A percentile compares a stretch with the other conserved stretches of the same genome.
Conservation (phyloP, 2,797 vertebrate species). For the Sebastes reedi region DNA sequence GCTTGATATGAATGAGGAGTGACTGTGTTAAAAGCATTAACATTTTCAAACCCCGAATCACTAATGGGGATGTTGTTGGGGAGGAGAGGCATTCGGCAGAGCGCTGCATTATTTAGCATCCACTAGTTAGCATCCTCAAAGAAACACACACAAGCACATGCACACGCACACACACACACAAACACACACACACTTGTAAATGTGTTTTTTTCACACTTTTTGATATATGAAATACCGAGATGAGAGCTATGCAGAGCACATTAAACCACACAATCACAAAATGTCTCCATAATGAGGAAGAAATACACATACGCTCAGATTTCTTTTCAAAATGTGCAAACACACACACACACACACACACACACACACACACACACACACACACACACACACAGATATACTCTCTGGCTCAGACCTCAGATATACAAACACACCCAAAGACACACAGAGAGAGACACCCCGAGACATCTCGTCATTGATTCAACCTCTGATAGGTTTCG, state of each 20-base stretch:
- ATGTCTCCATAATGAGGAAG: slow-evolving; percentile 46
- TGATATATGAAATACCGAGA: slow-evolving; percentile 37
- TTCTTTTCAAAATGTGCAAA: background rate
- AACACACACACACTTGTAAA: background rate
- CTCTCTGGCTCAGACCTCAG: slow-evolving; percentile 21
- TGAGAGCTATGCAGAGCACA: slow-evolving; percentile 22
- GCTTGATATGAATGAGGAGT: slow-evolving; percentile 65
- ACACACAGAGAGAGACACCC: slow-evolving; percentile 33
- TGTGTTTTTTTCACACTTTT: slow-evolving; percentile 43
- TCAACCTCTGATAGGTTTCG: slow-evolving; percentile 65
- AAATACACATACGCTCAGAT: slow-evolving; percentile 6
- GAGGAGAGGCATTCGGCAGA: slow-evolving; percentile 70
- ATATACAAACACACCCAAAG: slow-evolving; percentile 10
- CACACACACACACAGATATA: slow-evolving; percentile 3
- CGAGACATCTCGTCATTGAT: slow-evolving; percentile 60
- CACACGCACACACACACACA: slow-evolving; percentile 1
- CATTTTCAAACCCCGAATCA: slow-evolving; percentile 73
- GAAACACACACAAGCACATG: slow-evolving; percentile 24
- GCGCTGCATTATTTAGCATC: slow-evolving; percentile 79
- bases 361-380: background rate
- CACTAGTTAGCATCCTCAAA: slow-evolving; percentile 65
- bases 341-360: background rate
- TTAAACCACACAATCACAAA: slow-evolving; percentile 38
- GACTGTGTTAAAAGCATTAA: slow-evolving; percentile 76
- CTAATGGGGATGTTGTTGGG: slow-evolving; percentile 73